Evolutionary conservation across 1,140 invertebrate species (phyloP), one percentile per base, ranked within the genome.

Genomic region (Caenorhabditis latens): DNA sequence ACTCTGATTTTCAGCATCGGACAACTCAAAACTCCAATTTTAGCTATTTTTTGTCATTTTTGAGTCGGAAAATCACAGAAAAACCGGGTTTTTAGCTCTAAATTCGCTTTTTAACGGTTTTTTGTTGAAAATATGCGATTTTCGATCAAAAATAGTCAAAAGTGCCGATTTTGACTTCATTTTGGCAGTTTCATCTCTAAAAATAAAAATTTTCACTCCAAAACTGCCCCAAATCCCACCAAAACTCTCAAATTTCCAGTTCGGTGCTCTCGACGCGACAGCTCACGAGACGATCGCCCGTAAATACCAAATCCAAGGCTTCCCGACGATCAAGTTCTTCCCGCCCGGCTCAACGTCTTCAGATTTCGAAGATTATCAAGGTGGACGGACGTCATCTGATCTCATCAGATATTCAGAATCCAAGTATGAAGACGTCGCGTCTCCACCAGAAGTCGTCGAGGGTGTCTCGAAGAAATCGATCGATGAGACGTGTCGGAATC

Each of bases 281-380:
- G 95, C 96, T 42, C 95, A 99, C 91, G 95, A 96, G 90, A 95
- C 95, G n/a, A 92, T 99, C 14, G 95, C 95, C 40, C 94, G 95
- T 24, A 95, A 95, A 91, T 99, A 95, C 94, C 95, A 95, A 75
- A 95, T 99, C 58, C 94, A 94, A 90, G 97, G 98, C 83, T 99
- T 98, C 92, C 98, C 98, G 21, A 98, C 97, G 0, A 96, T 99
- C 86, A 99, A 99, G 93, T 95, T 99, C 16, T 99, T 99, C 93
- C 96, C 71, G 24, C 71, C 71, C 21, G 71, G 46, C 50, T 79
- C 71, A 46, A 32, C 67, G 11, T 24, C 40, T 19, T 50, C 71
- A 1, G 46, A 79, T 71, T 46, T 7, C n/a, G 71, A 79, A 14
- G 71, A 79, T 14, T 79, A 79, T 79, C 43, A 79, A 50, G 71